phyloP scores from a whole-genome alignment of 2,888 invertebrate species.

The Aquatica leii region DNA sequence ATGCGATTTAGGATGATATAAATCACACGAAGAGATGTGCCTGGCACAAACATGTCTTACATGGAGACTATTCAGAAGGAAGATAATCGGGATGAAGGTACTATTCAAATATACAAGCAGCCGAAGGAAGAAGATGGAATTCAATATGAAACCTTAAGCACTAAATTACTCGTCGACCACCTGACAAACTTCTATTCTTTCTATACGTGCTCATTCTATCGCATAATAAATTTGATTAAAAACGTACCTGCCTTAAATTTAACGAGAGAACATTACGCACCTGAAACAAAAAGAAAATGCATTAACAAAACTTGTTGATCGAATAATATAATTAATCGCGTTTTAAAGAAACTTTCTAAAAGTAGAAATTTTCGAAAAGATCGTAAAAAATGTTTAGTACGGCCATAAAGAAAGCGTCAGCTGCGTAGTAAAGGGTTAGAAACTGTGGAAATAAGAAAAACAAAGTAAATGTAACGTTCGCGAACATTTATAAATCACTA shows the following conservation, averaged over 20 bases:
- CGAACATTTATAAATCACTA: constrained; percentile 25
- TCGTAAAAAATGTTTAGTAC: constrained; percentile 19
- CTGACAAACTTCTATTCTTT: constrained; percentile 29
- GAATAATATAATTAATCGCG: constrained; percentile 16
- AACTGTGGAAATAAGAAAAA: constrained; percentile 19
- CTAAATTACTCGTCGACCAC: constrained; percentile 30
- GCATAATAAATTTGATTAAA: background rate
- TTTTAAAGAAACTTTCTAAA: constrained; percentile 13
- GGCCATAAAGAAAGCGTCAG: constrained; percentile 24
- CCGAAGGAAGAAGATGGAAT: constrained; percentile 25
- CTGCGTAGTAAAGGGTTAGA: constrained; percentile 22
- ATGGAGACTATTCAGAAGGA: constrained; percentile 29
- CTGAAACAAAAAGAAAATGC: constrained; percentile 9
- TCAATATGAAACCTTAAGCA: constrained; percentile 29
- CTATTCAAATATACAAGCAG: constrained; percentile 33
- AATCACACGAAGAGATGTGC: constrained; percentile 40
- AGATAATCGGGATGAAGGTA: constrained; percentile 34
- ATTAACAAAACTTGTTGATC: constrained; percentile 1
- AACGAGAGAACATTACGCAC: background rate
- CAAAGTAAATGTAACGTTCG: constrained; percentile 23
- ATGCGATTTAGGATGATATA: constrained; percentile 43
- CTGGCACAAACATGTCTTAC: constrained; percentile 36
- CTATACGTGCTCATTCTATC: constrained; percentile 1
- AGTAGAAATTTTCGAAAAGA: constrained; percentile 15
- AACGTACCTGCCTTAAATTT: background rate